Evolutionary conservation across 2,888 invertebrate species (phyloP).

Genomic region (Stegophylla sp.): DNA sequence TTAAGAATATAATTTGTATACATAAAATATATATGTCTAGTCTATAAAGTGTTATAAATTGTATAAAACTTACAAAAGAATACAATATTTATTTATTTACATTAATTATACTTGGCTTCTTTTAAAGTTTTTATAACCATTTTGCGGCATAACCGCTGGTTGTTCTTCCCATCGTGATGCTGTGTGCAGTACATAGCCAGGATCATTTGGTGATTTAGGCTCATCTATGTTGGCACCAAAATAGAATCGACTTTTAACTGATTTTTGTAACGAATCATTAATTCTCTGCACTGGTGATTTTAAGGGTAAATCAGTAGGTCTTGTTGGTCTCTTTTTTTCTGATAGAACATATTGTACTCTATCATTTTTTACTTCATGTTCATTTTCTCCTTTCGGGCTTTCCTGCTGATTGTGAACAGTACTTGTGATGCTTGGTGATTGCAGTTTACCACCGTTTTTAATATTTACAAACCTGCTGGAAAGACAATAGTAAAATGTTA

Average conservation of each 20-base stretch:
- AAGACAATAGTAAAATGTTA: not conserved
- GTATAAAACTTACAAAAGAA: not conserved
- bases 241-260: conserved; percentile 59
- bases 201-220: conserved; percentile 74
- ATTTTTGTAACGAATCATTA: conserved; percentile 57
- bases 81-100: not conserved
- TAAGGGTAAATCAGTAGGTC: conserved; percentile 39
- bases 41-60: conserved; percentile 16
- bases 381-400: conserved; percentile 54
- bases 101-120: conserved; percentile 50
- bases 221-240: conserved; percentile 56
- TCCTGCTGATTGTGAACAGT: conserved; percentile 51
- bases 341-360: conserved; percentile 34
- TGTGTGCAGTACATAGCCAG: conserved; percentile 77
- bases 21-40: not conserved
- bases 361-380: conserved; percentile 51
- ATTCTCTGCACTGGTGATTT: conserved; percentile 60
- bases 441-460: conserved; percentile 40
- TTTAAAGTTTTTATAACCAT: conserved; percentile 46
- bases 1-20: conserved; percentile 2
- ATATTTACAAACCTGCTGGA: conserved; percentile 18
- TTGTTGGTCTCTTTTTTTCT: conserved; percentile 42
- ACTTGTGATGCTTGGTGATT: conserved; percentile 52
- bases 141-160: not conserved
- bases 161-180: conserved; percentile 72